Conservation (phyloP, 2,113 vertebrate genomes). For the Pteropus alecto region DNA sequence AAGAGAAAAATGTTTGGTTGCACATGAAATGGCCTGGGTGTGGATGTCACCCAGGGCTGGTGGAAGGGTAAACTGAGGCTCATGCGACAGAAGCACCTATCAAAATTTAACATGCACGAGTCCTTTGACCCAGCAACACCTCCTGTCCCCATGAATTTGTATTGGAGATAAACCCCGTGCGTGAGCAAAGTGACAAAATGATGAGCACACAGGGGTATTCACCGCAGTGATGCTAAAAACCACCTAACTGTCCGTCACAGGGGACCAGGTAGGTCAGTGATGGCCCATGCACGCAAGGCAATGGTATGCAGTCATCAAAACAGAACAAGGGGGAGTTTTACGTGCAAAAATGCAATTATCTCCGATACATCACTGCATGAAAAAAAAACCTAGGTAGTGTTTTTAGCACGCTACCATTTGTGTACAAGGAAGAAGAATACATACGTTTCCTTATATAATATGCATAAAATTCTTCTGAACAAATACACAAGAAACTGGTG, state of each 20-base stretch:
- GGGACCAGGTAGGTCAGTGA: accelerated
- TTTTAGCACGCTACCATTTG: not conserved
- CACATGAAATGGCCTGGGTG: not conserved
- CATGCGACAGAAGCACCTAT: accelerated
- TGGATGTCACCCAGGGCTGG: not conserved
- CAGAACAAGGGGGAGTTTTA: not conserved
- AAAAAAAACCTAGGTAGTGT: not conserved
- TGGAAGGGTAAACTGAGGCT: not conserved
- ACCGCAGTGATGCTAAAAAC: not conserved
- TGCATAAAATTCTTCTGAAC: not conserved
- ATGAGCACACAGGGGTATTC: not conserved
- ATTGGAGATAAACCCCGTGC: accelerated
- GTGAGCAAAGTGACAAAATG: accelerated
- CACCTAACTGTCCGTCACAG: accelerated
- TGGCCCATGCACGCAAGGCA: accelerated
- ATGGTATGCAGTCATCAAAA: not conserved
- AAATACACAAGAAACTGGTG: not conserved
- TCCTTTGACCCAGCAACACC: not conserved
- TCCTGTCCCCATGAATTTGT: not conserved
- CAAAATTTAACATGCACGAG: not conserved
- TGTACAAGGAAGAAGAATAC: not conserved
- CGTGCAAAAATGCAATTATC: not conserved
- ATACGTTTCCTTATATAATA: not conserved
- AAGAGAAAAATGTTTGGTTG: not conserved
- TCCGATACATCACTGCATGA: accelerated